Evolutionary conservation across 2,113 vertebrate genomes (phyloP).

Genomic region (Phalacrocorax aristotelis): DNA sequence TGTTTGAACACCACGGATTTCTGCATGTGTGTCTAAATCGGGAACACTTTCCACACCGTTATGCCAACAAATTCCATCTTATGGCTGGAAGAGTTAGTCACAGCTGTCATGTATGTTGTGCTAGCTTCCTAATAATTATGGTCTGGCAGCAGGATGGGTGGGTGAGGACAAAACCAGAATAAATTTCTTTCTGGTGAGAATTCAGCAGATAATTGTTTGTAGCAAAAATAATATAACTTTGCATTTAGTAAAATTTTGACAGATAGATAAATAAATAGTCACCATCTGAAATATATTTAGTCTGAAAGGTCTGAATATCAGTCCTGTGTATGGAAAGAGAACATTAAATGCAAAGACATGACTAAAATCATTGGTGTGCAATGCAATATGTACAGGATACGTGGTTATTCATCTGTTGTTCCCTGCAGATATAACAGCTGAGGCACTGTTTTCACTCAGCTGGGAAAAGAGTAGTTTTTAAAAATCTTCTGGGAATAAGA

Average conservation of each 20-base stretch:
- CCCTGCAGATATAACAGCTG: not conserved
- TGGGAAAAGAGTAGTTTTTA: not conserved
- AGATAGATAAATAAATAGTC: not conserved
- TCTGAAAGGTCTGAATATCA: not conserved
- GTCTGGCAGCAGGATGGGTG: not conserved
- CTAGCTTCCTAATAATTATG: not conserved
- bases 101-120: not conserved
- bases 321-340: not conserved
- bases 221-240: not conserved
- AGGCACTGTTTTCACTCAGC: not conserved
- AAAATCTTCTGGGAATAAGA: not conserved
- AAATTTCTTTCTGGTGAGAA: not conserved
- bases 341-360: not conserved
- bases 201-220: not conserved
- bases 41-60: not conserved
- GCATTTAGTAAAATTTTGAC: not conserved
- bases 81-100: not conserved
- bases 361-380: not conserved
- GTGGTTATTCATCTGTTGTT: not conserved
- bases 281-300: not conserved
- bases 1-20: not conserved
- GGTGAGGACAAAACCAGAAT: not conserved
- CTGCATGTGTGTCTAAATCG: not conserved
- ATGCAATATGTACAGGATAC: not conserved
- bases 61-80: not conserved